Evolutionary conservation across 2,113 vertebrate genomes (phyloP).

Genomic region (Oryzias melastigma): DNA sequence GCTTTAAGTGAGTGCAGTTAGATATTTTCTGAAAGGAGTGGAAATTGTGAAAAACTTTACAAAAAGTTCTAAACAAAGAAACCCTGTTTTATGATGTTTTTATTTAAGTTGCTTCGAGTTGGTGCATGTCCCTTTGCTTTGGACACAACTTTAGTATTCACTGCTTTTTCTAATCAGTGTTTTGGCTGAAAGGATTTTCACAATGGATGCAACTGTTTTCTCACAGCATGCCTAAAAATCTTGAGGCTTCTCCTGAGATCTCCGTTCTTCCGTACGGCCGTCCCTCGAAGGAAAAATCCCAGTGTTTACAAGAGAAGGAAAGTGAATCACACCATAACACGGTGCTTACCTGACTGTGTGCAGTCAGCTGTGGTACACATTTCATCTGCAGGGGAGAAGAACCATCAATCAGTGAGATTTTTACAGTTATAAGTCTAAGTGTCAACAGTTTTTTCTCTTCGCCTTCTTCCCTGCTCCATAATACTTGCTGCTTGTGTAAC

Average conservation of each 20-base stretch:
- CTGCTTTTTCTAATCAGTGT: constrained; percentile 5
- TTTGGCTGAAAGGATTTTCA: constrained; percentile 26
- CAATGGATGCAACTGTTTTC: constrained; percentile 20
- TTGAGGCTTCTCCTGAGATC: constrained; percentile 3
- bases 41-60: too few species aligned
- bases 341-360: constrained; percentile 88
- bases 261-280: constrained; percentile 8
- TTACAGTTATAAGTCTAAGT: constrained; percentile 34
- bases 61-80: too few species aligned
- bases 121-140: too few species aligned
- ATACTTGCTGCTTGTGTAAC: constrained; percentile 8
- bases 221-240: constrained; percentile 28
- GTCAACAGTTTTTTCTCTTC: constrained; percentile 3
- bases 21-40: too few species aligned
- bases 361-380: constrained; percentile 91
- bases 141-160: too few species aligned
- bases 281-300: constrained; percentile 29
- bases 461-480: background rate
- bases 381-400: constrained; percentile 80
- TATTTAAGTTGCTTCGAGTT: too few species aligned
- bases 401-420: constrained; percentile 27
- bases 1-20: too few species aligned
- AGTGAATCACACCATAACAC: constrained; percentile 12
- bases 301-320: constrained; percentile 26
- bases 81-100: too few species aligned